Evolutionary conservation across 2,113 vertebrate genomes (phyloP).

Genomic region (Dipodomys spectabilis): DNA sequence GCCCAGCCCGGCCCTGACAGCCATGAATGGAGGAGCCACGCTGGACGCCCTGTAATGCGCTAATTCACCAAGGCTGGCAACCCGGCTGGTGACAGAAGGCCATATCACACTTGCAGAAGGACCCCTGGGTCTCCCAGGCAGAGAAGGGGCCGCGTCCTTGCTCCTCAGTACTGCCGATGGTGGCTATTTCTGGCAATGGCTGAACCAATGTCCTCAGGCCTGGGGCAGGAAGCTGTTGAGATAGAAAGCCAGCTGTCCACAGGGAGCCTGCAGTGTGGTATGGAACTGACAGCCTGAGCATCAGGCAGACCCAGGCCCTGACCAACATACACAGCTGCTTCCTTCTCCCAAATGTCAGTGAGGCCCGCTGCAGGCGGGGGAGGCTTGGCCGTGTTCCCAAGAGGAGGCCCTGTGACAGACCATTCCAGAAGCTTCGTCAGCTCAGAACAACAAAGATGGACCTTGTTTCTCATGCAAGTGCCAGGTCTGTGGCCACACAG

Average conservation of each 20-base stretch:
- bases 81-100: neutral
- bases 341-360: neutral
- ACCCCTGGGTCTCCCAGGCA: neutral
- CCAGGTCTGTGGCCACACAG: neutral
- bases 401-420: neutral
- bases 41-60: neutral
- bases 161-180: neutral
- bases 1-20: rapidly evolving
- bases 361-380: neutral
- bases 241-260: neutral
- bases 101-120: neutral
- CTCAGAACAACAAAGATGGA: neutral
- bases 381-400: neutral
- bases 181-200: neutral
- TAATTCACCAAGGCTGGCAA: neutral
- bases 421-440: neutral
- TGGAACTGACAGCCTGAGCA: neutral
- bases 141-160: rapidly evolving
- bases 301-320: neutral
- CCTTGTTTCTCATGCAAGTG: neutral
- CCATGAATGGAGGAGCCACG: neutral
- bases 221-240: neutral
- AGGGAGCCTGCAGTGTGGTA: rapidly evolving
- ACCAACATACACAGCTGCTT: neutral
- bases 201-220: neutral